Base-by-base conservation (phyloP, 2,888 invertebrate species). In the Scaptomyza reducta region DNA sequence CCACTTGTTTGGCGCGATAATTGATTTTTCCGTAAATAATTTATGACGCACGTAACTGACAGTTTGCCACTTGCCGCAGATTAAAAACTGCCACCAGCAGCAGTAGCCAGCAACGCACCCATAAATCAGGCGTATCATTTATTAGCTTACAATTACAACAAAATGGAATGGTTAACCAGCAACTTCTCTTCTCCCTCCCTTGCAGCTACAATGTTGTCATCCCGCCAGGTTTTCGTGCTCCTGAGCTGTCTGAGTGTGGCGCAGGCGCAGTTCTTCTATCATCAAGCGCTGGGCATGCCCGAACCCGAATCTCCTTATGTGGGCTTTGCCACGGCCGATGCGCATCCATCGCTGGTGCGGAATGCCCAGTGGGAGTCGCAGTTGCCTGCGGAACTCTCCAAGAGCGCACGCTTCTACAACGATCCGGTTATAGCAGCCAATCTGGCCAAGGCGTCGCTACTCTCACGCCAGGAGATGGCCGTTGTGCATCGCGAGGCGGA, bases 401-500 rank as follows among this genome's bases (percentile, higher is more conserved):
- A 93, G 46, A 90, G 91, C 54, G 77, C 78, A 3, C 92, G 92
- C 6, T 96, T 96, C 90, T 97, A 96, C 90, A 96, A 95, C 82
- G 95, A 96, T 91, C 96, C 96, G 0, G 90, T 93, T 2, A 94
- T 96, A 11, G 96, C 95, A 6, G 94, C 94, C 6, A 95, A 94
- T 0, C 92, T 97, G 10, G 96, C 96, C 1, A 94, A 95, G 81
- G 96, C 95, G 80, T 96, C 96, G 0, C 96, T 96, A 95, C 94
- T 96, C 75, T 93, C 94, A 0, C 93, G 95, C 74, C 95, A 96
- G 87, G 96, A 96, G 90, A 95, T 95, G 93, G 95, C 95, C 67
- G 96, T 96, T 0, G 93, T 94, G 44, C 94, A 96, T 86, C 93
- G 97, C 11, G 96, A 96, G 87, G 95, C 96, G 0, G 96, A 96